Conservation (phyloP, 2,888 invertebrate species). For the Rhagophthalmus giganteus region DNA sequence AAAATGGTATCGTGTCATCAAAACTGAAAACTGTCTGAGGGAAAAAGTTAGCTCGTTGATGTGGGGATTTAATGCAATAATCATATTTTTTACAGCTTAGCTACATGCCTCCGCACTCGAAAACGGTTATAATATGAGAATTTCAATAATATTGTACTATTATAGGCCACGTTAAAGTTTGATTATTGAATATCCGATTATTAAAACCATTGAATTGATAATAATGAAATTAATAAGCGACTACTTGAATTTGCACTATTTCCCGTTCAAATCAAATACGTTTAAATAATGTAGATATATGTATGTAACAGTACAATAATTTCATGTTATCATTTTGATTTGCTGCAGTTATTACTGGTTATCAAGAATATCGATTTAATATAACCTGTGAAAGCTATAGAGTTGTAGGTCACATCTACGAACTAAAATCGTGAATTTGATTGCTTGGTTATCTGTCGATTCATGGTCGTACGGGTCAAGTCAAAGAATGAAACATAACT, state of each 20-base stretch:
- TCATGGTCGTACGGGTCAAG: slow-evolving; percentile 5
- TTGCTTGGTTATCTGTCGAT: slow-evolving; percentile 7
- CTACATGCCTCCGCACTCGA: too few species aligned
- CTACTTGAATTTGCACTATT: slow-evolving; percentile 4
- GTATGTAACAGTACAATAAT: background rate
- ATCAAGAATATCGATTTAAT: background rate
- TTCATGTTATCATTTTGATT: background rate
- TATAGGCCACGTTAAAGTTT: slow-evolving; percentile 1
- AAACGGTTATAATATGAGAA: too few species aligned
- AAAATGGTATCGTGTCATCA: too few species aligned
- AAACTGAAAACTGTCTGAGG: too few species aligned
- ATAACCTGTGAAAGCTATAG: background rate
- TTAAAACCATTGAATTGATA: slow-evolving; percentile 27
- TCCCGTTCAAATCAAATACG: slow-evolving; percentile 6
- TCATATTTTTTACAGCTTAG: too few species aligned
- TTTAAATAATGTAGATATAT: slow-evolving; percentile 15
- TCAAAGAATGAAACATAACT: slow-evolving; percentile 6
- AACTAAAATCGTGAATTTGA: background rate
- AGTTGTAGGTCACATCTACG: background rate
- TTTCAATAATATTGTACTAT: background rate
- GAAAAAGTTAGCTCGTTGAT: too few species aligned
- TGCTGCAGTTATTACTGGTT: background rate
- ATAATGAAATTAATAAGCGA: slow-evolving; percentile 29
- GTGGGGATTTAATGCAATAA: too few species aligned
- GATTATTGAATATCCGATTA: slow-evolving; percentile 29